Conservation (phyloP, 1,140 invertebrate genomes). For the Spodoptera litura region DNA sequence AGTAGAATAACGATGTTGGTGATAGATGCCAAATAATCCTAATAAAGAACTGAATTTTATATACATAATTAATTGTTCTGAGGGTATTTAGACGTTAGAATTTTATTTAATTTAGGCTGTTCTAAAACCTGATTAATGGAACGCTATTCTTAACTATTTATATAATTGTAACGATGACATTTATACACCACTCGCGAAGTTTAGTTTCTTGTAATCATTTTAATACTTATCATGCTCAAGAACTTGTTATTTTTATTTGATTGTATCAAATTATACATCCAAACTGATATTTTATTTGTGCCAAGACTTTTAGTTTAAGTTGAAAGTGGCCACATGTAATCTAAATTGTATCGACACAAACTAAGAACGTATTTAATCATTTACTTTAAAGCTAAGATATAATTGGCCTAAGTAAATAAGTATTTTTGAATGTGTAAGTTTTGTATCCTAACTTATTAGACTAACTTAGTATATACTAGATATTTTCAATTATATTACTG, state of each 20-base stretch:
- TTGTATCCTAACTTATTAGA: conserved; percentile 71
- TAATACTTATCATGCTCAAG: conserved; percentile 48
- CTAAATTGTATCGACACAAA: conserved; percentile 52
- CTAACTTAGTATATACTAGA: conserved; percentile 47
- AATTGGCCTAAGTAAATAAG: conserved; percentile 81
- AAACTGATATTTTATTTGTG: conserved; percentile 71
- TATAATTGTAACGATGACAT: conserved; percentile 39
- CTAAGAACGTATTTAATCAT: conserved; percentile 58
- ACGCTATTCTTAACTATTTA: conserved; percentile 48
- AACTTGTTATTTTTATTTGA: conserved; percentile 37
- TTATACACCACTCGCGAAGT: conserved; percentile 28
- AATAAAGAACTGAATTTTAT: conserved; percentile 87
- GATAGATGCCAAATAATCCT: conserved; percentile 86
- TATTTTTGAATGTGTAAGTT: conserved; percentile 80
- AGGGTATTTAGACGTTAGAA: conserved; percentile 84
- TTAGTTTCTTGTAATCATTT: conserved; percentile 39
- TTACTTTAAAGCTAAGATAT: conserved; percentile 65
- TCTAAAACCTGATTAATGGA: conserved; percentile 56
- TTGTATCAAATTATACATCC: conserved; percentile 41
- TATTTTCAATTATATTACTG: conserved; percentile 50
- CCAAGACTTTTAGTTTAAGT: conserved; percentile 81
- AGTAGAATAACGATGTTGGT: conserved; percentile 82
- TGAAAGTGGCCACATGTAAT: conserved; percentile 67
- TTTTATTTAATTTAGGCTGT: conserved; percentile 79
- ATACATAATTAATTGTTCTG: conserved; percentile 85